Base-by-base conservation (phyloP, 2,113 vertebrate species). In the Notiomystis cincta region DNA sequence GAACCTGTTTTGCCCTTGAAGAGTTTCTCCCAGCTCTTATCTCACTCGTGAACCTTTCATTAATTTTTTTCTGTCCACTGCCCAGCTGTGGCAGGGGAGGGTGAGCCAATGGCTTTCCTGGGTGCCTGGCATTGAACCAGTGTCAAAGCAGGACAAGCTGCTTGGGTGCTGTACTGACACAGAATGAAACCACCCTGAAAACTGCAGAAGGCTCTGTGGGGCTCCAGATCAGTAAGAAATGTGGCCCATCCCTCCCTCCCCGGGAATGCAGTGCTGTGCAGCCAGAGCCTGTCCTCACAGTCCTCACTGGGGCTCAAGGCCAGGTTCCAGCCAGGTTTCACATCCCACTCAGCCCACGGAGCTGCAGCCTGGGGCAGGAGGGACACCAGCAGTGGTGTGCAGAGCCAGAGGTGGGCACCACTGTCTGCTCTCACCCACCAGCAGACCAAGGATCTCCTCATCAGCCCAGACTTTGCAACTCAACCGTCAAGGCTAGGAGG, bases 151-250 rank as follows among this genome's bases (percentile, higher is more conserved):
- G 2, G 4, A 42, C 38, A 42, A 42, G 38, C 38, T 84, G 35
- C 38, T 62, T 35, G 21, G 33, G 45, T 3, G 6, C n/a, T 57
- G 22, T 28, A 73, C 3, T 19, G 64, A 73, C 28, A 62, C 19
- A 69, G 53, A 91, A 69, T 0, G 0, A 38, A 82, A 56, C 14
- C 3, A n/a, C 28, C n/a, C 11, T 21, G 15, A 54, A 51, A 57
- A 17, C 35, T 71, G 65, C 0, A 3, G 42, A 40, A 47, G 24
- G 7, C 45, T 57, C 70, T 27, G 33, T 11, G 40, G 45, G 14
- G 53, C 9, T 56, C 24, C 83, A 88, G 23, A 60, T 73, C 20
- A 14, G 11, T 50, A n/a, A 31, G 35, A 60, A 61, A 38, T 5
- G 15, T 35, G 54, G 6, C 14, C 25, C 31, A 25, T 9, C 19